A percentile compares a stretch with the other conserved stretches of the same genome.
phyloP scores from a whole-genome alignment of 2,888 invertebrate genomes.

The Athalia cordata region DNA sequence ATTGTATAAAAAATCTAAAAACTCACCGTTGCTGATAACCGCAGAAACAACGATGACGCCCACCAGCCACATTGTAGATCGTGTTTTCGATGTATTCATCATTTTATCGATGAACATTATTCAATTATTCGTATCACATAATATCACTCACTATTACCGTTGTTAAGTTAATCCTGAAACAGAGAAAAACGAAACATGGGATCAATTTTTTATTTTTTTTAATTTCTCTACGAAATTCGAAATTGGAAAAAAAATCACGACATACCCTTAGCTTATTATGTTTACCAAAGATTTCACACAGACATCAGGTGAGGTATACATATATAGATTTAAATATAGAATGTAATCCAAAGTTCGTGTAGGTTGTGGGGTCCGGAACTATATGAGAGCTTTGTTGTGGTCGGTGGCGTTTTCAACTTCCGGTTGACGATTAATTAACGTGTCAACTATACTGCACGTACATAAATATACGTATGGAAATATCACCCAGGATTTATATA shows the following conservation, averaged over 20 bases:
- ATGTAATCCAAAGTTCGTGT: background rate
- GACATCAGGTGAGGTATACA: no score
- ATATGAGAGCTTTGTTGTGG: background rate
- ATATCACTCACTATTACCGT: constrained; percentile 55
- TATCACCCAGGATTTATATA: no score
- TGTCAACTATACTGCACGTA: constrained; percentile 5
- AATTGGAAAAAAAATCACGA: no score
- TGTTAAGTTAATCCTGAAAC: constrained; percentile 18
- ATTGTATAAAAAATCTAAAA: constrained; percentile 1
- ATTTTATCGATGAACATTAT: constrained; percentile 54
- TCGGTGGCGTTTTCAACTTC: background rate
- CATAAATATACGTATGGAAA: background rate
- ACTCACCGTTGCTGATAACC: constrained; percentile 68
- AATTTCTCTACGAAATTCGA: no score
- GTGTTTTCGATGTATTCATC: constrained; percentile 66
- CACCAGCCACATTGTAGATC: constrained; percentile 63
- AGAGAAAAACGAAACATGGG: background rate
- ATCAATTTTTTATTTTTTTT: no score
- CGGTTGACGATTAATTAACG: constrained; percentile 24
- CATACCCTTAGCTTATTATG: no score
- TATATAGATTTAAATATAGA: no score
- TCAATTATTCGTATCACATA: constrained; percentile 62
- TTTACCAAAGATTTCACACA: no score
- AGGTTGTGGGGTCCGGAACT: no score
- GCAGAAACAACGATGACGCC: constrained; percentile 63